Evolutionary conservation across 2,888 invertebrate species (phyloP).

Genomic region (Esperia sulphurella): DNA sequence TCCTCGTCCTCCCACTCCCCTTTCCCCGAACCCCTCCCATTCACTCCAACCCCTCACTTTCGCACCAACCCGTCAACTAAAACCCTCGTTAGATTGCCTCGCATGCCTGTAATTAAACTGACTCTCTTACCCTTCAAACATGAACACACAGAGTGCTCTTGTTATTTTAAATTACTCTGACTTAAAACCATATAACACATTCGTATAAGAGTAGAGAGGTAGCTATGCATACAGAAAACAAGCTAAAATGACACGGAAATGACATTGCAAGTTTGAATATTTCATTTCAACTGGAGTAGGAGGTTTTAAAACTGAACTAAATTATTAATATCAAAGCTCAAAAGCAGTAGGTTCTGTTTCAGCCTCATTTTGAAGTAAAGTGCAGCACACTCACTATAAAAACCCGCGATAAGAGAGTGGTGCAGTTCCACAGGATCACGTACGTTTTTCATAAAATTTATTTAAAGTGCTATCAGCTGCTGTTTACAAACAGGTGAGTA

Average conservation of each 20-base stretch:
- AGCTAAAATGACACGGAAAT: not conserved
- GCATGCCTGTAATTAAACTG: too few relatives aligned
- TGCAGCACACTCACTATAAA: not conserved
- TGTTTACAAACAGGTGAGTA: not conserved
- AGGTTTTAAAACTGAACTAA: not conserved
- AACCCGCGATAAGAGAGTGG: not conserved
- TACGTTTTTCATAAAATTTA: not conserved
- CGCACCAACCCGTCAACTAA: too few relatives aligned
- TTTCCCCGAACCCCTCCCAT: too few relatives aligned
- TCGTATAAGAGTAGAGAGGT: too few relatives aligned
- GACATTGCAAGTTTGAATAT: not conserved
- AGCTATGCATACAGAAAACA: not conserved
- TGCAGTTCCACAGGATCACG: not conserved
- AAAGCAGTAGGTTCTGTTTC: not conserved
- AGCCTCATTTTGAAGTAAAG: not conserved
- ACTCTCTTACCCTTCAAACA: too few relatives aligned
- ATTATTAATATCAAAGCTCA: not conserved
- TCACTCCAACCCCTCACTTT: too few relatives aligned
- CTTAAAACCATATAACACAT: too few relatives aligned
- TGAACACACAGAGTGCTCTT: too few relatives aligned
- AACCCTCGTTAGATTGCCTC: too few relatives aligned
- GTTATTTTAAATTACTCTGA: too few relatives aligned
- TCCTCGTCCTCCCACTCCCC: too few relatives aligned
- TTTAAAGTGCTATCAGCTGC: not conserved
- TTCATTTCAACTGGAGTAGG: not conserved